A percentile compares a stretch with the other conserved stretches of the same genome.
Evolutionary conservation across 1,140 invertebrate genomes (phyloP).

Genomic region (Pseudomyrmex gracilis): DNA sequence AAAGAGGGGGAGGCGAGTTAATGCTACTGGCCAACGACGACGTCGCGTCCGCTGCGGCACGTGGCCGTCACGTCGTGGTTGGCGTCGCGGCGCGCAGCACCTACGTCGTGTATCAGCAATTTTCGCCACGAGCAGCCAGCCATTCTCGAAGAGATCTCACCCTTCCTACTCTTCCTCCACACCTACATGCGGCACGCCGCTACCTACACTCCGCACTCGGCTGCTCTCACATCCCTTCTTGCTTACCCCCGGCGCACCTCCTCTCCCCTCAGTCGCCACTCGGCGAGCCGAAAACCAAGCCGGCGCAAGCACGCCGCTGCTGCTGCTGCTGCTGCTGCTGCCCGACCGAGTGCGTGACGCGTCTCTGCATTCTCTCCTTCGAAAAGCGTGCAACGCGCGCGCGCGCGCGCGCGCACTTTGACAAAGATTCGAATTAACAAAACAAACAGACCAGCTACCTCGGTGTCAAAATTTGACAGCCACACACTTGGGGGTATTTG

Average conservation of each 20-base stretch:
- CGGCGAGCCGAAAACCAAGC: slow-evolving; percentile 70
- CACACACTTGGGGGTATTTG: not conserved
- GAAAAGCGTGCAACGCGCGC: not conserved
- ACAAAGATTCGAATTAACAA: not conserved
- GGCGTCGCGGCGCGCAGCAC: slow-evolving; percentile 71
- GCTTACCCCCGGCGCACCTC: slow-evolving; percentile 11
- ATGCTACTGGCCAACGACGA: slow-evolving; percentile 51
- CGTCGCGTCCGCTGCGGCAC: slow-evolving; percentile 68
- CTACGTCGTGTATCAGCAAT: slow-evolving; percentile 66
- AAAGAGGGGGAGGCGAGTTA: slow-evolving; percentile 48
- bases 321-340: slow-evolving; percentile 37
- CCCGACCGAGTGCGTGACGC: slow-evolving; percentile 39
- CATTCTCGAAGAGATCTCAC: slow-evolving; percentile 49
- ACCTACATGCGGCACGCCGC: slow-evolving; percentile 30
- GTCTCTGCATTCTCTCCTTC: slow-evolving; percentile 61
- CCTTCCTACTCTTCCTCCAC: slow-evolving; percentile 18
- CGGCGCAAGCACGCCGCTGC: slow-evolving; percentile 61
- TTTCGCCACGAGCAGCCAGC: slow-evolving; percentile 62
- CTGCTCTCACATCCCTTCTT: slow-evolving; percentile 42
- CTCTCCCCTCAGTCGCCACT: slow-evolving; percentile 76
- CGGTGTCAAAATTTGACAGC: no score
- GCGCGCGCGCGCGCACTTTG: slow-evolving; percentile 19
- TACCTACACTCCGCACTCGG: slow-evolving; percentile 50
- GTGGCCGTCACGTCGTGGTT: slow-evolving; percentile 77
- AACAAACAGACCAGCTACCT: no score